These are phyloP conservation scores for Microplitis demolitor DNA, from an alignment of 1,140 invertebrate genomes.

Conservation along the genomic window DNA sequence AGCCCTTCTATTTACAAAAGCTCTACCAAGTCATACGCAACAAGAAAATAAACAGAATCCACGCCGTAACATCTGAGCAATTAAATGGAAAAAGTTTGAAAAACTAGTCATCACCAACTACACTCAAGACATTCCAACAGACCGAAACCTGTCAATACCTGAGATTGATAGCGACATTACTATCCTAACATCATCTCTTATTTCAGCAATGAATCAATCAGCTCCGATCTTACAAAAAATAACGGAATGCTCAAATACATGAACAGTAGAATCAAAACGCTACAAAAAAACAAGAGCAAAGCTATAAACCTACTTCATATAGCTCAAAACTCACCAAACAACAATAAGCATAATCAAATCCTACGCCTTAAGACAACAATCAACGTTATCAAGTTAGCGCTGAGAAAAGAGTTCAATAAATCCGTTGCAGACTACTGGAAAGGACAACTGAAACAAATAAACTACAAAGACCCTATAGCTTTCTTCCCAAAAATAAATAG, in stretches of 20 bases:
- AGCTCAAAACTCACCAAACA: neutral
- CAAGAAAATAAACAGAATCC: neutral
- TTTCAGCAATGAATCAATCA: neutral
- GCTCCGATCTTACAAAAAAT: neutral
- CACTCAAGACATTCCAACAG: neutral
- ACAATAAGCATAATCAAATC: neutral
- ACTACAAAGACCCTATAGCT: neutral
- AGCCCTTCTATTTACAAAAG: neutral
- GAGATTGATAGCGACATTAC: constrained; percentile 15
- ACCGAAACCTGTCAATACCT: constrained; percentile 13
- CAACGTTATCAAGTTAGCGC: neutral
- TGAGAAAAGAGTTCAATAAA: constrained; percentile 1
- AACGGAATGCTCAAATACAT: constrained; percentile 4
- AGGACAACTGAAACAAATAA: constrained; percentile 1
- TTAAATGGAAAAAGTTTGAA: constrained; percentile 18
- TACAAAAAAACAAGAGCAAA: constrained; percentile 12
- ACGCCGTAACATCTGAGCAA: neutral
- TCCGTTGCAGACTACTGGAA: neutral
- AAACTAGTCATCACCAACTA: neutral
- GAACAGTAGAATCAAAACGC: constrained; percentile 12
- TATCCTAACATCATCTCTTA: neutral
- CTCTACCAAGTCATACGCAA: neutral
- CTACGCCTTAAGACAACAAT: neutral
- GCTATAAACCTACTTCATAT: neutral
- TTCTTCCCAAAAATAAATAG: constrained; percentile 21